Base-by-base conservation (phyloP, 1,140 invertebrate genomes). In the Aphis gossypii region DNA sequence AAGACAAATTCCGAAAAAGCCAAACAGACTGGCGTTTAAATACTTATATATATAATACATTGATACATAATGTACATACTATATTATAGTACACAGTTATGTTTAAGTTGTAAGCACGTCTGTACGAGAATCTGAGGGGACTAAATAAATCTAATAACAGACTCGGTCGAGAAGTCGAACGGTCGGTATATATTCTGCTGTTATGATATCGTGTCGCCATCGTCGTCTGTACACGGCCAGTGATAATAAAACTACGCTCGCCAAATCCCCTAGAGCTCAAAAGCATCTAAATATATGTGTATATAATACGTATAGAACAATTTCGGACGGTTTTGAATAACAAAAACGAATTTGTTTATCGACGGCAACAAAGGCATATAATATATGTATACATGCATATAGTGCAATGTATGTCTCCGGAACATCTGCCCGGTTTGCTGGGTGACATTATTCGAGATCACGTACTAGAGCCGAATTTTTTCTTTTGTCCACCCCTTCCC, bases 341-440 rank as follows among this genome's bases (percentile, higher is more conserved):
- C 90, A 92, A 92, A 92, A 92, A 60, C 91, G 68, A 92, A 76
- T 92, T 92, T 92, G 91, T 82, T 76, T 76, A 68, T 51, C 35
- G 76, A 92, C 76, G 90, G 90, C 60, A 91, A 92, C 91, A 92
- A 92, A 84, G 23, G 46, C 68, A 14, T 82, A 46, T 46, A 46
- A 46, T 46, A 46, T 46, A 11, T 6, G 0, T 89, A 89, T 44
- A 68, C 23, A n/a, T 11, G 30, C 46, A 46, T 46, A 46, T 46
- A 46, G 23, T 1, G 46, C 44, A 30, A 30, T 46, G 46, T 51
- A 25, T 20, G 46, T 88, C 90, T 30, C 6, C 90, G 21, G 44
- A 60, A 91, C 90, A 91, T 76, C 56, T 90, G 60, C 90, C 90
- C 89, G 1, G 90, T 48, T 7, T 35, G 35, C 51, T 30, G 25